phyloP scores from a whole-genome alignment of 2,797 vertebrate genomes.

The Eidolon dupreanum region DNA sequence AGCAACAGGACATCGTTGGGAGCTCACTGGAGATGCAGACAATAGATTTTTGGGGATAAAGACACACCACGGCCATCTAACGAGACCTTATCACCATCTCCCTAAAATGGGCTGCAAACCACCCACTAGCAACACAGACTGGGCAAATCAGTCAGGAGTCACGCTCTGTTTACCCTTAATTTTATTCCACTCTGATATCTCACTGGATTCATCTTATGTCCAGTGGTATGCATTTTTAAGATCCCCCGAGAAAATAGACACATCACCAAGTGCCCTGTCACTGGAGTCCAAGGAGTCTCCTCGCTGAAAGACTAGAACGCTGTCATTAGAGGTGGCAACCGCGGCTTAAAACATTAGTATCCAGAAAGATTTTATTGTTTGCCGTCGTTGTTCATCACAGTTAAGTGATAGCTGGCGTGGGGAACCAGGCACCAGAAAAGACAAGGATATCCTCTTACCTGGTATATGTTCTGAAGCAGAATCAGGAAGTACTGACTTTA shows the following conservation, averaged over 20 bases:
- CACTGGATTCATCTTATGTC: background rate
- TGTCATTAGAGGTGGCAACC: background rate
- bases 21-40: background rate
- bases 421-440: background rate
- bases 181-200: background rate
- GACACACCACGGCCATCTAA: background rate
- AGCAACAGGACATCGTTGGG: background rate
- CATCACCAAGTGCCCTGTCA: background rate
- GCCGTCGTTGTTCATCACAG: background rate
- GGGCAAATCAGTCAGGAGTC: background rate
- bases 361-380: background rate
- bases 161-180: background rate
- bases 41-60: background rate
- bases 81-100: background rate
- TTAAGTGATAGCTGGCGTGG: background rate
- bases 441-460: background rate
- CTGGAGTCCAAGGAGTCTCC: background rate
- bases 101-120: background rate
- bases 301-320: background rate
- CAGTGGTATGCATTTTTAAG: background rate
- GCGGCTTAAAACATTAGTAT: background rate
- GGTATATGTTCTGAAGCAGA: background rate
- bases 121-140: too few relatives aligned
- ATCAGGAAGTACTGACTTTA: background rate
- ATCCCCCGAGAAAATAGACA: background rate